phyloP scores from a whole-genome alignment of 1,140 invertebrate genomes.

The Ruditapes philippinarum region DNA sequence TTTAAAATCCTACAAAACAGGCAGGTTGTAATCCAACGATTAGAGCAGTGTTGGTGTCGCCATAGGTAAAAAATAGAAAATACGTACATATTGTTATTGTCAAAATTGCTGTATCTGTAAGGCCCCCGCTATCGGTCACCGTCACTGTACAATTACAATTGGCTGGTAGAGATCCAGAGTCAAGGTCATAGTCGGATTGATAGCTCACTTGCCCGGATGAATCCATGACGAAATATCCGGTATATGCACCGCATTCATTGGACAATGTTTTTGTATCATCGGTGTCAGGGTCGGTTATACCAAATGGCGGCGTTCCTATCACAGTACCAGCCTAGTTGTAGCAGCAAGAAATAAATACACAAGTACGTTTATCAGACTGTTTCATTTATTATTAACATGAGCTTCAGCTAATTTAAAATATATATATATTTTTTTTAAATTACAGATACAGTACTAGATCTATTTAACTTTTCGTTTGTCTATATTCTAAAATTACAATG shows the following conservation, averaged over 20 bases:
- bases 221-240: slow-evolving; percentile 31
- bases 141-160: slow-evolving; percentile 30
- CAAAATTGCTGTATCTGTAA: slow-evolving; percentile 18
- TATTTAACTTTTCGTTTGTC: no score
- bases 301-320: slow-evolving; percentile 33
- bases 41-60: no score
- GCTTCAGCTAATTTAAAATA: no score
- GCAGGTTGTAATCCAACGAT: no score
- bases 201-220: slow-evolving; percentile 27
- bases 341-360: no score
- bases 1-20: no score
- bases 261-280: not conserved
- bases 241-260: slow-evolving; percentile 31
- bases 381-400: no score
- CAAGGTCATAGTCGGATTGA: slow-evolving; percentile 47
- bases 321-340: slow-evolving; percentile 6
- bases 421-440: no score
- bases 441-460: no score
- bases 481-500: no score
- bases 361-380: no score
- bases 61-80: no score
- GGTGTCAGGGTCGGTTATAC: slow-evolving; percentile 22
- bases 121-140: not conserved
- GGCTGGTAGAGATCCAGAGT: not conserved
- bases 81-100: slow-evolving; percentile 22